phyloP scores from a whole-genome alignment of 2,797 vertebrate genomes.

The Chanos chanos region DNA sequence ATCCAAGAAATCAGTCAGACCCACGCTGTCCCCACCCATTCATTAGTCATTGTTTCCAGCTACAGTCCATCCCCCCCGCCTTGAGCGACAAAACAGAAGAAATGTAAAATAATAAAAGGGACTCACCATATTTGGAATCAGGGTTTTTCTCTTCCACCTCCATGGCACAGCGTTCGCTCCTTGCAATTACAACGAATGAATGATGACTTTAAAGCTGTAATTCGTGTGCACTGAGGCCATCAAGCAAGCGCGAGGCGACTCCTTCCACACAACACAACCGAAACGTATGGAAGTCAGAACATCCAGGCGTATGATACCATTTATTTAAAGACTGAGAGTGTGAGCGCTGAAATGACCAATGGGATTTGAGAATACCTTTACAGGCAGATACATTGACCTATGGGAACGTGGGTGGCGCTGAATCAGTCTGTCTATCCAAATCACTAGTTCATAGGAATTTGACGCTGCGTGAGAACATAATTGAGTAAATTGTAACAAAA shows the following conservation, averaged over 20 bases:
- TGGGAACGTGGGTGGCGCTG: too few relatives aligned
- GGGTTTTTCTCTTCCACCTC: slow-evolving; percentile 69
- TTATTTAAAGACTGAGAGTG: neutral
- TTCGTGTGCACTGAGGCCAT: slow-evolving; percentile 2
- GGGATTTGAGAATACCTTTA: neutral
- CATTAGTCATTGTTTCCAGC: slow-evolving; percentile 69
- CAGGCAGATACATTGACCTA: too few relatives aligned
- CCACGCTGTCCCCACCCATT: slow-evolving; percentile 61
- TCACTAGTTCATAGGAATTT: neutral
- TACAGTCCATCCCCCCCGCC: slow-evolving; percentile 31
- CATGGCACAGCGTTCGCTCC: slow-evolving; percentile 41
- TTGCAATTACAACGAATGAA: too few relatives aligned
- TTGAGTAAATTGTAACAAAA: neutral
- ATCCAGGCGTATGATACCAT: neutral
- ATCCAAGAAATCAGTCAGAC: slow-evolving; percentile 16
- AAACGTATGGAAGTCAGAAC: neutral
- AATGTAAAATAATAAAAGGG: neutral
- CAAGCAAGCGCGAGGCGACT: neutral
- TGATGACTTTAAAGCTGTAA: slow-evolving; percentile 19
- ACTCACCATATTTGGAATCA: slow-evolving; percentile 72
- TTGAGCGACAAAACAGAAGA: slow-evolving; percentile 16
- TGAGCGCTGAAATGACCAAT: slow-evolving; percentile 6
- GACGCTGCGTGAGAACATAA: neutral
- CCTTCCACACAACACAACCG: neutral
- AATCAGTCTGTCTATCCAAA: slow-evolving; percentile 6